phyloP scores from a whole-genome alignment of 2,797 vertebrate genomes.

The Furcifer pardalis region DNA sequence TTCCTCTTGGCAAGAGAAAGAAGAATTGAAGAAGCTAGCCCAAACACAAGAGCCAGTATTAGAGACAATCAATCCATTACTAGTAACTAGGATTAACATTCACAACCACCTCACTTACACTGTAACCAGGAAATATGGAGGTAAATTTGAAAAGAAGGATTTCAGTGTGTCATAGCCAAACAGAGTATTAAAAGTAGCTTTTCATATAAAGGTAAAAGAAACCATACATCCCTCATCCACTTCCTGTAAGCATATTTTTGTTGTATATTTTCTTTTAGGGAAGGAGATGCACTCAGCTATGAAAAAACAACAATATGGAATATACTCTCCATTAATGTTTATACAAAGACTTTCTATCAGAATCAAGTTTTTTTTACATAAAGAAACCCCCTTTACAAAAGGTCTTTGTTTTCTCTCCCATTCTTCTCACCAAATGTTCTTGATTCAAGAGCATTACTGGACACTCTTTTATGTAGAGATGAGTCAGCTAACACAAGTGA shows the following conservation, averaged over 20 bases:
- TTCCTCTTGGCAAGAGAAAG: not conserved
- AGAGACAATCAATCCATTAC: not conserved
- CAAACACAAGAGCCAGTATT: not conserved
- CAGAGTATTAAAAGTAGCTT: not conserved
- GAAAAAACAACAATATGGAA: slow-evolving; percentile 20
- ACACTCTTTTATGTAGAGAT: slow-evolving; percentile 17
- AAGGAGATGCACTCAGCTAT: slow-evolving; percentile 6
- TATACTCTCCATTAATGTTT: slow-evolving; percentile 38
- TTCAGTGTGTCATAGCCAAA: not conserved
- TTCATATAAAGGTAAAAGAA: not conserved
- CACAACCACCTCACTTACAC: too few relatives aligned
- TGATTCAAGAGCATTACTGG: slow-evolving; percentile 6
- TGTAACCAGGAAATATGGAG: not conserved
- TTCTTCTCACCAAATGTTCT: slow-evolving; percentile 29
- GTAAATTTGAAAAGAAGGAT: not conserved
- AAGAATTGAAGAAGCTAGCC: not conserved
- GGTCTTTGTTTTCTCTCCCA: slow-evolving; percentile 45
- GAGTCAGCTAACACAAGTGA: slow-evolving; percentile 30
- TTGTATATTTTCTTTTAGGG: slow-evolving; percentile 35
- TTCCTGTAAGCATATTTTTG: slow-evolving; percentile 4
- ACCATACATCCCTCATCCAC: not conserved
- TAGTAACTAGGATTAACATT: too few relatives aligned
- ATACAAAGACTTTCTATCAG: slow-evolving; percentile 36
- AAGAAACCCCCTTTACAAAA: slow-evolving; percentile 38
- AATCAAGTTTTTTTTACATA: slow-evolving; percentile 27